Conservation (phyloP, 2,113 vertebrate genomes). For the Cyprinodon brontotheroides region DNA sequence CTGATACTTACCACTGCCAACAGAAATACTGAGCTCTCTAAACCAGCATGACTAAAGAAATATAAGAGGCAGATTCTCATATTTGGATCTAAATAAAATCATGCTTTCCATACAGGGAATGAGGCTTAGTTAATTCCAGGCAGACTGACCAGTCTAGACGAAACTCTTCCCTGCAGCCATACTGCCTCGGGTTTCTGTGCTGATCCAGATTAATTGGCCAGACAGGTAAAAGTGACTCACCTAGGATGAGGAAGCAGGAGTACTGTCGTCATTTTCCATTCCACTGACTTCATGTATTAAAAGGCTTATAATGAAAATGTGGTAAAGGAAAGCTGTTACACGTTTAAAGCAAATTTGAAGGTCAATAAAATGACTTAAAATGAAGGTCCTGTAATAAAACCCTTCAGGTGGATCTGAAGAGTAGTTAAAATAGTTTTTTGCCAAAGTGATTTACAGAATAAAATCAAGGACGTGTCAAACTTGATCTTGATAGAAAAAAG, state of each 20-base stretch:
- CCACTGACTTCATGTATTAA: conserved; percentile 2
- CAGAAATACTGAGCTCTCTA: background rate
- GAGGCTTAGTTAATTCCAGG: conserved; percentile 10
- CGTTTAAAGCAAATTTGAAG: conserved; percentile 29
- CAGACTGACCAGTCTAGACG: conserved; percentile 23
- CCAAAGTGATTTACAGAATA: conserved; percentile 9
- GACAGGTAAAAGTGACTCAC: conserved; percentile 47
- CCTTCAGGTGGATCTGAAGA: conserved; percentile 20
- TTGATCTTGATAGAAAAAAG: conserved; percentile 17
- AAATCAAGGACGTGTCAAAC: conserved; percentile 40
- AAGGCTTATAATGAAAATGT: conserved; percentile 7
- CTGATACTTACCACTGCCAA: background rate
- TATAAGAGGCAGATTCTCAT: background rate
- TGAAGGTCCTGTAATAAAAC: conserved; percentile 15
- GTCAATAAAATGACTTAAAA: conserved; percentile 37
- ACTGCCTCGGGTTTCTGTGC: conserved; percentile 36
- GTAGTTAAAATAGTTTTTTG: conserved; percentile 30
- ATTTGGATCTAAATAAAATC: background rate
- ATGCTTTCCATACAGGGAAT: conserved; percentile 16
- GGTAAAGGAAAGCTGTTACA: conserved; percentile 18
- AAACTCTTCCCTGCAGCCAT: conserved; percentile 37
- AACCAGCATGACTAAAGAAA: background rate
- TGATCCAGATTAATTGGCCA: conserved; percentile 51
- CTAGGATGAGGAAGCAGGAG: background rate
- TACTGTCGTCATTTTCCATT: conserved; percentile 20